A percentile compares a stretch with the other conserved stretches of the same genome.
Evolutionary conservation across 2,888 invertebrate species (phyloP).

Genomic region (Mythimna loreyi): DNA sequence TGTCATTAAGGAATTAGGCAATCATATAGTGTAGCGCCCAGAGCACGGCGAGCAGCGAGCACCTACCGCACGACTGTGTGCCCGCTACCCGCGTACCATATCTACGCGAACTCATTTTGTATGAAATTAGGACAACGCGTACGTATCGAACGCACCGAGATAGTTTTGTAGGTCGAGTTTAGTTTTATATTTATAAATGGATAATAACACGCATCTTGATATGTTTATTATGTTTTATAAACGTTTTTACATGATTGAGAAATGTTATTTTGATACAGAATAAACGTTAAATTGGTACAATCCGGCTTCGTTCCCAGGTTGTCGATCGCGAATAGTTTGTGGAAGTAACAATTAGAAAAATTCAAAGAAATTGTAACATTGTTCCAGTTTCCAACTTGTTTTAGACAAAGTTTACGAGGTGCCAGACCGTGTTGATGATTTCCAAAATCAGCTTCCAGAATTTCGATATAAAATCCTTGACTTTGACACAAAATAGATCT

Average conservation of each 20-base stretch:
- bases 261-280: conserved; percentile 62
- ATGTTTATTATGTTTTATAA: conserved; percentile 71
- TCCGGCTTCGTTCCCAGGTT: conserved; percentile 16
- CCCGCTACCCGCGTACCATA: conserved; percentile 60
- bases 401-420: conserved; percentile 40
- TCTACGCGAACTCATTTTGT: conserved; percentile 72
- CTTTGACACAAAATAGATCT: conserved; percentile 52
- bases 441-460: conserved; percentile 26
- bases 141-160: conserved; percentile 68
- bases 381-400: conserved; percentile 45
- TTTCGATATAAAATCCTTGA: conserved; percentile 50
- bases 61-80: conserved; percentile 2
- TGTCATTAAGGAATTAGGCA: conserved; percentile 63
- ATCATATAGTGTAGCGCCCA: conserved; percentile 58
- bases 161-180: conserved; percentile 77
- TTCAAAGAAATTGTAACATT: conserved; percentile 38
- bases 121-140: conserved; percentile 75
- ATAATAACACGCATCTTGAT: conserved; percentile 73
- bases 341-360: conserved; percentile 35
- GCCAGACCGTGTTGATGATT: conserved; percentile 35
- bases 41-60: conserved; percentile 16
- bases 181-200: conserved; percentile 76
- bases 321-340: conserved; percentile 8
- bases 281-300: conserved; percentile 43
- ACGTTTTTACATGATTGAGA: conserved; percentile 67